Evolutionary conservation across 2,888 invertebrate genomes (phyloP).

Genomic region (Mesorhabditis spiculigera): DNA sequence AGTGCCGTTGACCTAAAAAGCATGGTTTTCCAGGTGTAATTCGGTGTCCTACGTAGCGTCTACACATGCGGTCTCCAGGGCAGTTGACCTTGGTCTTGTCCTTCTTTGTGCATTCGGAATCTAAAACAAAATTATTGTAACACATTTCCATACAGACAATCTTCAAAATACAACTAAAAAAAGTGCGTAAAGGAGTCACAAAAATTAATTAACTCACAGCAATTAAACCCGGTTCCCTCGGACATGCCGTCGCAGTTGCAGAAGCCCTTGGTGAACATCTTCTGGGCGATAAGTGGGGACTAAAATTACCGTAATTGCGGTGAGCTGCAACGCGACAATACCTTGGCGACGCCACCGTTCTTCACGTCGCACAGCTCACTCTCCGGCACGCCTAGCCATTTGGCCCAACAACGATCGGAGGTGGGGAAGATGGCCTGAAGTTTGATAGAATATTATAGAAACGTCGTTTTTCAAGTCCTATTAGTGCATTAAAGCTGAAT

Average conservation of each 20-base stretch:
- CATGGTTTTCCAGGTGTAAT: background rate
- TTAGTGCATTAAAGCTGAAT: no score
- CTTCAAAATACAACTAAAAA: no score
- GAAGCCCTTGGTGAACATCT: background rate
- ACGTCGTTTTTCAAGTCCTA: no score
- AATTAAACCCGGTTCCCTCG: conserved; percentile 6
- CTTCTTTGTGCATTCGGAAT: background rate
- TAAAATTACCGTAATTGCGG: background rate
- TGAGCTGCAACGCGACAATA: background rate
- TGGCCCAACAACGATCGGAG: background rate
- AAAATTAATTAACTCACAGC: background rate
- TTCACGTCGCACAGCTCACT: background rate
- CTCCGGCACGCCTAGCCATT: background rate
- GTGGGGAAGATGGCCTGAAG: background rate
- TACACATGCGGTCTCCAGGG: background rate
- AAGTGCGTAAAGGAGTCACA: background rate
- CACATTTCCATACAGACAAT: no score
- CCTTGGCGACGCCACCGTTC: background rate
- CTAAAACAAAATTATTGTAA: background rate
- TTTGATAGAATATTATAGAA: no score
- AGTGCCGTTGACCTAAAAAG: background rate
- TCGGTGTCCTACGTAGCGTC: background rate
- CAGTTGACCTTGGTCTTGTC: background rate
- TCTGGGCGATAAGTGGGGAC: background rate
- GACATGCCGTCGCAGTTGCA: background rate